These are phyloP conservation scores for Subacronicta megacephala DNA, from an alignment of 2,888 invertebrate genomes.

Conservation along the genomic window DNA sequence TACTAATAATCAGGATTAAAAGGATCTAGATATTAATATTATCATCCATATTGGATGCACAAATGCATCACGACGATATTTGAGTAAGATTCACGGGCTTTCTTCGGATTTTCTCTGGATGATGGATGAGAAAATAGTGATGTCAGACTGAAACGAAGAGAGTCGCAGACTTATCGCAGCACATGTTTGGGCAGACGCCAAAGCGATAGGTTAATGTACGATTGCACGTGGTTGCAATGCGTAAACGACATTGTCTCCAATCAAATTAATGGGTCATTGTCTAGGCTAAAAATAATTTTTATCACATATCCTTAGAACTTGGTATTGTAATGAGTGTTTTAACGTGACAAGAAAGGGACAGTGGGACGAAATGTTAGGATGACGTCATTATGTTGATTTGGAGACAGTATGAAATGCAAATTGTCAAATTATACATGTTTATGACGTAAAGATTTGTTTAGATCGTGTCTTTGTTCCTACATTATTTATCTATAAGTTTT, in stretches of 20 bases:
- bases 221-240: slow-evolving; percentile 68
- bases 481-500: not conserved
- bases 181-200: slow-evolving; percentile 74
- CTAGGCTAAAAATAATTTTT: slow-evolving; percentile 43
- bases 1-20: no score
- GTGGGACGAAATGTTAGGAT: not conserved
- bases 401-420: slow-evolving; percentile 10
- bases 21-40: no score
- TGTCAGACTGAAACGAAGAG: slow-evolving; percentile 8
- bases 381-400: slow-evolving; percentile 4
- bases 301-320: slow-evolving; percentile 18
- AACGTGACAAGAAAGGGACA: slow-evolving; percentile 19
- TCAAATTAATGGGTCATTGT: slow-evolving; percentile 61
- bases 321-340: slow-evolving; percentile 14
- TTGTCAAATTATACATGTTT: not conserved
- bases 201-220: slow-evolving; percentile 71
- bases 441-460: slow-evolving; percentile 4
- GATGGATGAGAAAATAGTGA: slow-evolving; percentile 5
- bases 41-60: not conserved
- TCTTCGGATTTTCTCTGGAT: not conserved
- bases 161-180: slow-evolving; percentile 38
- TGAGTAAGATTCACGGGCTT: not conserved
- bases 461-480: not conserved
- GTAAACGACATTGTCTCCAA: slow-evolving; percentile 22
- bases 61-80: not conserved